Evolutionary conservation across 2,797 vertebrate species (phyloP), one percentile per base, ranked within the genome.

Genomic region (Cyclura pinguis): DNA sequence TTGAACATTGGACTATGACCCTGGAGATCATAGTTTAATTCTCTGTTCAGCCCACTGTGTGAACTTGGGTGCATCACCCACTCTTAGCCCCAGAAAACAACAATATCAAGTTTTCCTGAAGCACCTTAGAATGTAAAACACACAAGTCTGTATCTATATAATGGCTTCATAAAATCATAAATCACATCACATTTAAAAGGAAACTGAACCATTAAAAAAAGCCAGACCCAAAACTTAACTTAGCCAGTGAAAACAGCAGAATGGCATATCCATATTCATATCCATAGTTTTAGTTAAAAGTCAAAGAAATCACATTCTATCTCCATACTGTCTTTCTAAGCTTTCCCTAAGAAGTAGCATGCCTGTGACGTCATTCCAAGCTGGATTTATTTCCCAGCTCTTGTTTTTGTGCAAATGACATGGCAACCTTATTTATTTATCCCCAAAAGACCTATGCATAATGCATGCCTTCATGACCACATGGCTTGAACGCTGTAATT

Each of bases 361-460:
- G 76, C 42, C 35, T 0, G 52, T 76, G 77, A 16, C 0, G 0
- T 10, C 72, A 27, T 67, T 85, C 67, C 42, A 84, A 88, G 88
- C 85, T 50, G 52, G 8, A 84, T 88, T 94, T 84, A 88, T 93
- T 83, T 89, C 42, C 85, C 82, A 6, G 0, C 87, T 84, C 59
- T 59, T 86, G 84, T 77, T 72, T 86, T n/a, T 87, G 80, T 52
- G 73, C 32, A 73, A 83, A 80, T 42, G 52, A 27, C 77, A 6
- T 35, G 38, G 32, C 64, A 13, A 9, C 82, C 90, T 76, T 0
- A 0, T 85, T 84, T 27, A 88, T 29, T 84, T n/a, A 88, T 22
- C 73, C 52, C 59, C 9, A 42, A 14, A 67, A n/a, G 84, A 84
- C 85, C 55, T 90, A 3, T 84, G n/a, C 80, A 10, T 78, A 38